Evolutionary conservation across 2,888 invertebrate genomes (phyloP).

Genomic region (Tenodera sinensis): DNA sequence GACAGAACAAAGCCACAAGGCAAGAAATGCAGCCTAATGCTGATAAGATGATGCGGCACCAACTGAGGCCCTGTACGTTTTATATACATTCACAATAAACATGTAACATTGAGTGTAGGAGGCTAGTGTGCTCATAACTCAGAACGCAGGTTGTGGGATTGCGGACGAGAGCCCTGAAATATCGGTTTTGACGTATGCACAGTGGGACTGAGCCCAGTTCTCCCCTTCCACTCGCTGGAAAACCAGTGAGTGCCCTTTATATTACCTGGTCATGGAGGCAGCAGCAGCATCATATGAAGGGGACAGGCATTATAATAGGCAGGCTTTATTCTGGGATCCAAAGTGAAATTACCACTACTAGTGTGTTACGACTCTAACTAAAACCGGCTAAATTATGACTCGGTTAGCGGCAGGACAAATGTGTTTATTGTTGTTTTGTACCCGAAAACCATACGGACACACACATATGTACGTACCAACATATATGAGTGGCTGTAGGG

Average conservation of each 20-base stretch:
- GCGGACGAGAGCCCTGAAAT: background rate
- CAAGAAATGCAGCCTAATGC: too few relatives aligned
- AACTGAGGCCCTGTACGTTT: background rate
- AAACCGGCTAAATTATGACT: constrained; percentile 16
- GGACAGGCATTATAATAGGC: constrained; percentile 7
- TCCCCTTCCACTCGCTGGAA: background rate
- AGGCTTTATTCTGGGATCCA: constrained; percentile 10
- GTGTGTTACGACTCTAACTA: background rate
- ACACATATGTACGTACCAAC: background rate
- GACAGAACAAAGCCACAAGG: too few relatives aligned
- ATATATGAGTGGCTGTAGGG: background rate
- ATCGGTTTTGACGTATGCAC: background rate
- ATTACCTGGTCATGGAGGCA: background rate
- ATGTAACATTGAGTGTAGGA: background rate
- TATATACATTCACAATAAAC: background rate
- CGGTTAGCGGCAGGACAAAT: constrained; percentile 13
- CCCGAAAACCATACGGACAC: constrained; percentile 1
- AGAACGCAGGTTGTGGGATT: background rate
- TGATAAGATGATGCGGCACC: background rate
- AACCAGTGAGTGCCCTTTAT: background rate
- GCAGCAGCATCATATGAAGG: background rate
- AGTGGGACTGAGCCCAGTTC: background rate
- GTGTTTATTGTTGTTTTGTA: constrained; percentile 14
- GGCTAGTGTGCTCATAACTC: background rate
- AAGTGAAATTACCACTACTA: constrained; percentile 19